phyloP scores from a whole-genome alignment of 2,888 invertebrate genomes.

The Heteropelma amictum region DNA sequence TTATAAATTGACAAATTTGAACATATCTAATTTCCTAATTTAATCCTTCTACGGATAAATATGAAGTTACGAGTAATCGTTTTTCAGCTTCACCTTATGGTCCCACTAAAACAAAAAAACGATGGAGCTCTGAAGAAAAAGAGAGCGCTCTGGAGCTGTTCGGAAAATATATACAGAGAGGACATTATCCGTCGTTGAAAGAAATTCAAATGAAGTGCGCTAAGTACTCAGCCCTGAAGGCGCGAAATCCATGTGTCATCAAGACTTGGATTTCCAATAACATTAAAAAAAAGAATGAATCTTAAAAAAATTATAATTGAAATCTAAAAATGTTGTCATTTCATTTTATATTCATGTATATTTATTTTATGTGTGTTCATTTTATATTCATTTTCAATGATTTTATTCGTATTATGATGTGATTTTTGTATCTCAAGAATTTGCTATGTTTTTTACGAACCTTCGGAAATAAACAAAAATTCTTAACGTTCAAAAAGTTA shows the following conservation, averaged over 20 bases:
- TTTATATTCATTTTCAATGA: no score
- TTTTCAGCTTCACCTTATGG: slow-evolving; percentile 28
- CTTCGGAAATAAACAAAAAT: no score
- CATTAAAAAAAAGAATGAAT: slow-evolving; percentile 30
- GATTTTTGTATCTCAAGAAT: no score
- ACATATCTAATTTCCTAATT: background rate
- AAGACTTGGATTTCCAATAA: slow-evolving; percentile 31
- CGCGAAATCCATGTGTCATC: slow-evolving; percentile 15
- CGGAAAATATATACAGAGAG: background rate
- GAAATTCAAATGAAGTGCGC: slow-evolving; percentile 7
- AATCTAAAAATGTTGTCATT: no score
- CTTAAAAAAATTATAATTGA: no score
- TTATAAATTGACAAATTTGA: background rate
- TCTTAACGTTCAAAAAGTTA: no score
- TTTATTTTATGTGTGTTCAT: no score
- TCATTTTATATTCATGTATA: no score
- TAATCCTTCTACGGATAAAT: no score
- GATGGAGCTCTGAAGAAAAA: slow-evolving; percentile 28
- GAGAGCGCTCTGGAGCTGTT: slow-evolving; percentile 6
- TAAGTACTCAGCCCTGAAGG: background rate
- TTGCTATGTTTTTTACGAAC: no score
- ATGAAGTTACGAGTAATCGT: background rate
- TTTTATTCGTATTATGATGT: no score
- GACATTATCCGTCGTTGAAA: slow-evolving; percentile 19
- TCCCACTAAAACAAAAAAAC: slow-evolving; percentile 1